Evolutionary conservation across 2,888 invertebrate species (phyloP).

Genomic region (Orchesella flavescens): DNA sequence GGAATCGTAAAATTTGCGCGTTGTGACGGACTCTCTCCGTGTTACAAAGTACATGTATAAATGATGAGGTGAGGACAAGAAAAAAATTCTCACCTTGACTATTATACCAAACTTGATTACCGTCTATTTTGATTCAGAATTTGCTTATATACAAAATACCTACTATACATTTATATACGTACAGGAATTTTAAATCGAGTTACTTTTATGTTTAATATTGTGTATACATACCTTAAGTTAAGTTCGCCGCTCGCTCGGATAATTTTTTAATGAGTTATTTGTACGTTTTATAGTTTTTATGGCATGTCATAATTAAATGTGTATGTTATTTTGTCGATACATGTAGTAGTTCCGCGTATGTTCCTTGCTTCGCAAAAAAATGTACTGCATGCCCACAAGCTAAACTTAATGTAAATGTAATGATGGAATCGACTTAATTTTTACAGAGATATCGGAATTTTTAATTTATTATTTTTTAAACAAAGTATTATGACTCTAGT

Average conservation of each 20-base stretch:
- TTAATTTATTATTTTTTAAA: constrained; percentile 70
- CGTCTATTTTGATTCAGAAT: constrained; percentile 34
- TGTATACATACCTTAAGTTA: background rate
- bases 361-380: constrained; percentile 59
- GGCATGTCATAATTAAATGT: background rate
- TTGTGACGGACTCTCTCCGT: constrained; percentile 27
- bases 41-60: constrained; percentile 19
- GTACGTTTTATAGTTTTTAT: background rate
- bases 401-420: constrained; percentile 55
- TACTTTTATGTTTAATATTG: constrained; percentile 18
- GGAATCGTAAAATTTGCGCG: background rate
- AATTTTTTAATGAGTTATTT: background rate
- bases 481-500: constrained; percentile 70
- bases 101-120: constrained; percentile 56
- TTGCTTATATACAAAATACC: constrained; percentile 10
- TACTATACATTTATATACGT: constrained; percentile 3
- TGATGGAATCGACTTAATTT: constrained; percentile 67
- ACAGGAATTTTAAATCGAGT: background rate
- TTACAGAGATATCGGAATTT: constrained; percentile 68
- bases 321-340: constrained; percentile 28
- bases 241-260: constrained; percentile 23
- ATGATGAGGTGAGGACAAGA: constrained; percentile 3
- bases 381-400: constrained; percentile 51
- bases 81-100: background rate
- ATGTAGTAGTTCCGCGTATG: constrained; percentile 56